Base-by-base conservation (phyloP, 2,888 invertebrate species). In the Drosophila barbarae region DNA sequence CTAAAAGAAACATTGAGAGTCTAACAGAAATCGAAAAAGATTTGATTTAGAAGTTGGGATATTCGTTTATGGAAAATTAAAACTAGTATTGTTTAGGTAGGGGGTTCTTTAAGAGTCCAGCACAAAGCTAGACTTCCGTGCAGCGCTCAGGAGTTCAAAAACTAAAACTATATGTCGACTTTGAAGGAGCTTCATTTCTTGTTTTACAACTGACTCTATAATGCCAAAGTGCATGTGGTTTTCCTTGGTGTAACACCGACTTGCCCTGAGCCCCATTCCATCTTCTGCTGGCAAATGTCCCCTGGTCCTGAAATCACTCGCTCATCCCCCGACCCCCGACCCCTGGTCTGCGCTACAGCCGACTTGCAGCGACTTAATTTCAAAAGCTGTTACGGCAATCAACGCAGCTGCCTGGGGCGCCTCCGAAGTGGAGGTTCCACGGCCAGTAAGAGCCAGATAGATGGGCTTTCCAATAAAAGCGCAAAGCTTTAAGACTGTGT, bases 331-430 rank as follows among this genome's bases (percentile, higher is more conserved):
- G 13, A 7, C 36, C 32, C 23, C 12, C 18, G 21, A 21, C 41
- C 47, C 53, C n/a, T 39, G 5, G 13, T 39, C 39, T n/a, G 38
- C 42, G 58, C 72, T 59, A 59, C 60, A 64, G 60, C 41, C 57
- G 58, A 59, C 75, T 74, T 47, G 65, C 77, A 71, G 71, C 65
- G 70, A 83, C 76, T 82, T 85, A 70, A 85, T 82, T 82, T 77
- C 71, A 85, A 83, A 85, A 83, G 81, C 80, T 80, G 77, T 80
- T 82, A 80, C 71, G 74, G 71, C 85, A 79, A 85, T 83, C 84
- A 85, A 60, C 64, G 66, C 79, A 76, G 74, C 82, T 76, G 78
- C 34, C 53, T 44, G 41, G 59, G 7, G 34, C 10, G 23, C 26
- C 36, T 51, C 42, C 42, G n/a, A 42, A 28, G 42, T 42, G 32